Evolutionary conservation across 2,888 invertebrate genomes (phyloP).

Genomic region (Agrochola lychnidis): DNA sequence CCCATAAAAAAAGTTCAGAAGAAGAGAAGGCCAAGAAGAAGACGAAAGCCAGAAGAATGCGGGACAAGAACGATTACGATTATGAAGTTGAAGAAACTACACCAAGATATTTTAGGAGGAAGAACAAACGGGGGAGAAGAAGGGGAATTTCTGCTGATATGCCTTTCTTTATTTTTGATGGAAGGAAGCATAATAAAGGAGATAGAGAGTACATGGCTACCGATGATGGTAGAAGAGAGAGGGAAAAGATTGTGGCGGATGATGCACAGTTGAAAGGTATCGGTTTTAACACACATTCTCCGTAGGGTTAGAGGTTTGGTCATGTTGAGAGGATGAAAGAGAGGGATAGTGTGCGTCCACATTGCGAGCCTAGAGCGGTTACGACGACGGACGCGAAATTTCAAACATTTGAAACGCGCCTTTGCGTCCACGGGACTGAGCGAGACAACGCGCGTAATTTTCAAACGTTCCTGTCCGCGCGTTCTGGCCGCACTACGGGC

Average conservation of each 20-base stretch:
- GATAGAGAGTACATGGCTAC: constrained; percentile 11
- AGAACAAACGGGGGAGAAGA: constrained; percentile 26
- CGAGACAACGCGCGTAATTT: too few relatives aligned
- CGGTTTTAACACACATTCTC: too few relatives aligned
- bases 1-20: constrained; percentile 38
- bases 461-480: too few relatives aligned
- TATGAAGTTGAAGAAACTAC: constrained; percentile 49
- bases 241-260: constrained; percentile 13
- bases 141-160: constrained; percentile 38
- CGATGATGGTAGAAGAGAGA: constrained; percentile 2
- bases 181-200: constrained; percentile 29
- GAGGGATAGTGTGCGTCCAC: too few relatives aligned
- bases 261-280: constrained; percentile 44
- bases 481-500: too few relatives aligned
- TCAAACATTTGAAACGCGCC: too few relatives aligned
- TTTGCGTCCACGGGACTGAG: too few relatives aligned
- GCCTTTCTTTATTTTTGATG: constrained; percentile 55
- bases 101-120: constrained; percentile 19
- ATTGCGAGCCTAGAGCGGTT: too few relatives aligned
- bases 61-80: constrained; percentile 56
- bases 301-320: too few relatives aligned
- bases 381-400: too few relatives aligned
- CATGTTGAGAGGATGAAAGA: too few relatives aligned
- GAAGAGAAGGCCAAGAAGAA: constrained; percentile 43
- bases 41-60: constrained; percentile 56